Conservation (phyloP, 2,113 vertebrate species). For the Sarotherodon lohbergeri region DNA sequence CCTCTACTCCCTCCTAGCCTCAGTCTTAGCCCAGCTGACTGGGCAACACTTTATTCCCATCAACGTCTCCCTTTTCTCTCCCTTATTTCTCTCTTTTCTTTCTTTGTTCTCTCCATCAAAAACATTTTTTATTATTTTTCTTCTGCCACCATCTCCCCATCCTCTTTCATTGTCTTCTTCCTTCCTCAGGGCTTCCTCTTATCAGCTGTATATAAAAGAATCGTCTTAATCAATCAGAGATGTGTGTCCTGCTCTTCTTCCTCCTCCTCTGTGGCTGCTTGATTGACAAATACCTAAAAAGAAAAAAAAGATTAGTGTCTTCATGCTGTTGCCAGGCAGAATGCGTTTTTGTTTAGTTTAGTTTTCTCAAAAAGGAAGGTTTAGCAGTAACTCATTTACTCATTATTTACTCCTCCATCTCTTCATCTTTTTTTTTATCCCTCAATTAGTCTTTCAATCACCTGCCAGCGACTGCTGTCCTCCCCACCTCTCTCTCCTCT, state of each 20-base stretch:
- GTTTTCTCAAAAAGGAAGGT: neutral
- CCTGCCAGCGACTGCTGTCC: slow-evolving; percentile 79
- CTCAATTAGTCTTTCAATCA: slow-evolving; percentile 27
- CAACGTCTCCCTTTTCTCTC: neutral
- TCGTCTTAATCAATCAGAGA: slow-evolving; percentile 74
- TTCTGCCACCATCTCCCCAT: neutral
- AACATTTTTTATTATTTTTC: neutral
- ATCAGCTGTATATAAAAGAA: neutral
- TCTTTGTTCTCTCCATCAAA: neutral
- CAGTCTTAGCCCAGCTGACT: neutral
- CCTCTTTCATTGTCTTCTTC: neutral
- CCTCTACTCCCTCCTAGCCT: neutral
- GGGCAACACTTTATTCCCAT: neutral
- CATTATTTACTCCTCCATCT: neutral
- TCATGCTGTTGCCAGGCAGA: neutral
- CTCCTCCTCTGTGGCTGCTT: slow-evolving; percentile 82
- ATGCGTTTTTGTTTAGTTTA: neutral
- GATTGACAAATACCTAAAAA: slow-evolving; percentile 83
- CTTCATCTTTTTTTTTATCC: neutral
- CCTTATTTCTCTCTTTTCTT: neutral
- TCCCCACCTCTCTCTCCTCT: slow-evolving; percentile 63
- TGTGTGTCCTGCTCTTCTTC: slow-evolving; percentile 94
- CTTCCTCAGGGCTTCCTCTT: neutral
- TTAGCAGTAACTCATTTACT: neutral
- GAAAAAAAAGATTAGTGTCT: neutral